Base-by-base conservation (phyloP, 2,113 vertebrate genomes). In the Xyliphius kryptos region DNA sequence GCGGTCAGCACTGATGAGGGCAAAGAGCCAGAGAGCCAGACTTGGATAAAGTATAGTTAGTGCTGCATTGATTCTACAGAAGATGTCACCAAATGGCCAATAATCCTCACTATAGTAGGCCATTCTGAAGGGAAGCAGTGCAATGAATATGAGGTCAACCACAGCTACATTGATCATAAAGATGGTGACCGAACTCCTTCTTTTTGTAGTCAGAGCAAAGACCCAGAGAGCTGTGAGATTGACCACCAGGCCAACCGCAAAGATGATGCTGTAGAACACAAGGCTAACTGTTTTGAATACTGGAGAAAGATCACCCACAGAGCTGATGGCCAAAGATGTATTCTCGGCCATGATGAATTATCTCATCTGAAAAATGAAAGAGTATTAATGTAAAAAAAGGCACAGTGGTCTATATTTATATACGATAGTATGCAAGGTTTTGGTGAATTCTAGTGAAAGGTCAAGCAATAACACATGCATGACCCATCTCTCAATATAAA, bases 111-210 rank as follows among this genome's bases (percentile, higher is more conserved):
- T 80, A 0, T 93, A 89, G 74, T 97, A 96, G 41, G 85, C 74
- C 78, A 97, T 90, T 48, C 89, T 85, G 69, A 98, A 97, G 50
- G 96, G 96, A 32, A 97, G 78, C 15, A 87, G 81, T 37, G 91
- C 38, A 61, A 94, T 87, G 69, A 93, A 94, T 49, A 91, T 50
- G 3, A 98, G 81, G 74, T 98, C 95, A 51, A 97, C 78, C 11
- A 94, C 49, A 0, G 96, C 95, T 2, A 98, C 92, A 1, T 97
- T 97, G 75, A 94, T 94, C 96, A 98, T 98, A 22, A 97, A 94
- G 48, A 97, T 71, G 0, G 91, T 97, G 62, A 97, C 90, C 0
- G 93, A 95, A 71, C 88, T 98, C 78, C 88, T 88, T 75, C 90
- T 94, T 81, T 97, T 98, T 65, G 96, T 98, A 65, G 90, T 94